Percentiles rank a stretch among this genome's conserved stretches.
These are phyloP conservation scores for Halocynthia aurantium DNA, from an alignment of 23 tunicate genomes.

Conservation along the genomic window DNA sequence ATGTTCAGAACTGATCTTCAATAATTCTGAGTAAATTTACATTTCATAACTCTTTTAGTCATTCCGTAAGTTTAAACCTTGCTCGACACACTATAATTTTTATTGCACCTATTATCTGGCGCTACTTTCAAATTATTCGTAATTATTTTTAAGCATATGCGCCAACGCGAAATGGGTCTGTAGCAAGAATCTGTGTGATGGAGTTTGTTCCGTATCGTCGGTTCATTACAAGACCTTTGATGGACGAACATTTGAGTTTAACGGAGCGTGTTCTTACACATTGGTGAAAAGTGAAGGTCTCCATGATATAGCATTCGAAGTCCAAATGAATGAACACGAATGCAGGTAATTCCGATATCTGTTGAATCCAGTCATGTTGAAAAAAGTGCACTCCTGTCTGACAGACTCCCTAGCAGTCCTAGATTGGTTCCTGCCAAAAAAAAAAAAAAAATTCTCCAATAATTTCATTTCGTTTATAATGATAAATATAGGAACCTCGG, in stretches of 20 bases:
- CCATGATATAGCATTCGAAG: conserved; percentile 13
- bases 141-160: conserved; percentile 9
- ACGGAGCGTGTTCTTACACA: conserved; percentile 20
- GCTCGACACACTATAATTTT: background rate
- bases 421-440: too few species aligned
- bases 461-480: too few species aligned
- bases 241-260: conserved; percentile 21
- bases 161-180: conserved; percentile 31
- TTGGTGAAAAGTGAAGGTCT: conserved; percentile 3
- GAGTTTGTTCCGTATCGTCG: conserved; percentile 22
- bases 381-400: background rate
- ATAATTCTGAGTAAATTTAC: background rate
- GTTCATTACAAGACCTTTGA: conserved; percentile 28
- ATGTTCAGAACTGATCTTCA: background rate
- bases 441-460: too few species aligned
- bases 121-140: background rate
- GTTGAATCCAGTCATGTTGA: background rate
- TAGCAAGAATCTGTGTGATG: conserved; percentile 23
- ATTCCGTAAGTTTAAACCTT: too few species aligned
- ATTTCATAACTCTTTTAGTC: background rate
- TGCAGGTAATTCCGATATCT: conserved; percentile 10
- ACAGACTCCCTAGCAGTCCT: background rate
- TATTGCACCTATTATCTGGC: background rate
- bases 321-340: conserved; percentile 20
- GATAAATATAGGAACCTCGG: too few species aligned